phyloP scores from a whole-genome alignment of 2,113 vertebrate genomes.

The Plectropomus leopardus region DNA sequence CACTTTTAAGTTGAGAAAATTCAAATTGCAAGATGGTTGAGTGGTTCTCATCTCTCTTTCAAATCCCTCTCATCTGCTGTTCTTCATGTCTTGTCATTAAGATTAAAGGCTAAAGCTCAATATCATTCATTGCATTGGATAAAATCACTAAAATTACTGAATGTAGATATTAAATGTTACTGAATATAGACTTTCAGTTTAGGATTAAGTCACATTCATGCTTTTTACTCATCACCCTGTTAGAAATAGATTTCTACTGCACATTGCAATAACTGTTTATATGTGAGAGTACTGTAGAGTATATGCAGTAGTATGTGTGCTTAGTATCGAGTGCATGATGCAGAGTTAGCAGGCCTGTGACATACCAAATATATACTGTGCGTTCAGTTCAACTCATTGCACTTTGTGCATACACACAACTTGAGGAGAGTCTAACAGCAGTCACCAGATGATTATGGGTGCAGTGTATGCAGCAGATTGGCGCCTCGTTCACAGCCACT shows the following conservation, averaged over 20 bases:
- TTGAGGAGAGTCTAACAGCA: constrained; percentile 41
- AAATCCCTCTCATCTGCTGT: not conserved
- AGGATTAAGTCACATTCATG: constrained; percentile 60
- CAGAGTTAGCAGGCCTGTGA: constrained; percentile 63
- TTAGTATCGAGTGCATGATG: constrained; percentile 65
- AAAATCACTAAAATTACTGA: constrained; percentile 11
- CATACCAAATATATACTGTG: constrained; percentile 53
- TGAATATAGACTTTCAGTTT: constrained; percentile 46
- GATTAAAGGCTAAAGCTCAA: constrained; percentile 21
- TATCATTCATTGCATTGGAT: constrained; percentile 27
- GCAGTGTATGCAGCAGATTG: constrained; percentile 54
- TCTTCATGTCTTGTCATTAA: constrained; percentile 14
- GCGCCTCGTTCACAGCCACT: constrained; percentile 68
- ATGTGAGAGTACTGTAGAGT: constrained; percentile 46
- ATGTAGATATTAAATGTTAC: constrained; percentile 34
- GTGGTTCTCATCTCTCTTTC: constrained; percentile 13
- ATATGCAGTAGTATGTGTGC: constrained; percentile 62
- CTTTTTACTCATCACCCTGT: constrained; percentile 38
- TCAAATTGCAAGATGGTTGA: constrained; percentile 15
- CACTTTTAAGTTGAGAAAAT: constrained; percentile 22
- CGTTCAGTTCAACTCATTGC: constrained; percentile 61
- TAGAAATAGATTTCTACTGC: constrained; percentile 27
- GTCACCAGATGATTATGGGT: constrained; percentile 55
- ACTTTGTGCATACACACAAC: constrained; percentile 70
- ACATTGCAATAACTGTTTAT: constrained; percentile 41